A percentile compares a stretch with the other conserved stretches of the same genome.
These are phyloP conservation scores for Dioctria linearis DNA, from an alignment of 2,888 invertebrate species.

Conservation along the genomic window DNA sequence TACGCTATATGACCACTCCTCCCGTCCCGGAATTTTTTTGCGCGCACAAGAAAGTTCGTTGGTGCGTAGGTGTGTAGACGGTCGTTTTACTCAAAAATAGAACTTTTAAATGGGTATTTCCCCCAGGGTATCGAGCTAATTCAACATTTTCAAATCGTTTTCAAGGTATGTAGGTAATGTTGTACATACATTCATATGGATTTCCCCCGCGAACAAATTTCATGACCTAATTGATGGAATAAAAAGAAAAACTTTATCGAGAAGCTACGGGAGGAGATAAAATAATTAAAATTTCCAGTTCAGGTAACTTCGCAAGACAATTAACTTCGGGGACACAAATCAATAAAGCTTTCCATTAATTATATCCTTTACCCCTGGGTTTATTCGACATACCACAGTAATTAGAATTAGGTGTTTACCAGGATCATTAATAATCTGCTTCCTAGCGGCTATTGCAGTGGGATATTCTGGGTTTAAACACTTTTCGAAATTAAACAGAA, in stretches of 20 bases:
- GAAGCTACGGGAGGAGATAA: neutral
- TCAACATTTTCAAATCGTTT: constrained; percentile 10
- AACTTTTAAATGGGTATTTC: neutral
- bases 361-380: no score
- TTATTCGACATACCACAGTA: no score
- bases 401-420: no score
- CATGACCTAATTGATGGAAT: neutral
- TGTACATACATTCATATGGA: neutral
- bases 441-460: no score
- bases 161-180: neutral
- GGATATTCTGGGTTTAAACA: no score
- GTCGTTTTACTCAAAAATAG: neutral
- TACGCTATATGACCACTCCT: neutral
- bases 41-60: neutral
- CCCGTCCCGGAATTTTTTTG: neutral
- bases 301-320: neutral
- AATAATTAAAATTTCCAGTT: constrained; percentile 3
- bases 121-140: neutral
- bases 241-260: neutral
- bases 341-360: no score
- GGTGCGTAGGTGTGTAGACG: neutral
- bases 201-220: neutral
- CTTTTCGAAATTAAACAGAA: no score
- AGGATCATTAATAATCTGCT: no score
- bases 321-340: neutral